Evolutionary conservation across 2,888 invertebrate species (phyloP), one percentile per base, ranked within the genome.

Genomic region (Drosophila paramelanica): DNA sequence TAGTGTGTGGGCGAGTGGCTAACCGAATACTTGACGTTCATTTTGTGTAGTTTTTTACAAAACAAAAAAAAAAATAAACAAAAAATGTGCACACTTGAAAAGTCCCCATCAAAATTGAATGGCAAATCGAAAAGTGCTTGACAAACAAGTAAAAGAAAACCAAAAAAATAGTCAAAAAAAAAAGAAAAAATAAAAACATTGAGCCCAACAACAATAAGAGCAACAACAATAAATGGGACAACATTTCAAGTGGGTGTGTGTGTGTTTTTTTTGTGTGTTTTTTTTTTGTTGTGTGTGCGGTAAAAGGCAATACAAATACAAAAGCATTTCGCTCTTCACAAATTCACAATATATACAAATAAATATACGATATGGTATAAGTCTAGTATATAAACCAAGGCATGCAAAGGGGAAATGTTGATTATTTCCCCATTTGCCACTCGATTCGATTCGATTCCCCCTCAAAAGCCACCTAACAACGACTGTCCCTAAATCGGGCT

Each of bases 51-150:
- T 73, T 83, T 70, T 49, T 41, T 33, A 58, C 50, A 67, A 67
- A 59, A 77, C 43, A 59, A 51, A 68, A 66, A 49, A 55, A 65
- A 23, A 36, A 20, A 39, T 43, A 56, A 50, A 17, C 14, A 51
- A 69, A 58, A 36, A 42, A 23, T 23, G 49, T 46, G 41, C 17
- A 33, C 51, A 57, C 55, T 52, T 17, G 45, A 64, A 69, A 52
- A 49, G 53, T 56, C 20, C 8, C 42, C 59, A 69, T 52, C 67
- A 17, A 61, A 75, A 80, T 73, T 79, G 73, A 73, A 79, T 82
- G 77, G 57, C 74, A 58, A 73, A 80, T 86, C 72, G 83, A 82
- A 76, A 82, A 82, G 81, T 86, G 80, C 86, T 82, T 82, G 87
- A 82, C 87, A 73, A 77, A 47, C 62, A 61, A 73, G 42, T 47